Evolutionary conservation across 2,797 vertebrate species (phyloP).

Genomic region (Crax fasciolata): DNA sequence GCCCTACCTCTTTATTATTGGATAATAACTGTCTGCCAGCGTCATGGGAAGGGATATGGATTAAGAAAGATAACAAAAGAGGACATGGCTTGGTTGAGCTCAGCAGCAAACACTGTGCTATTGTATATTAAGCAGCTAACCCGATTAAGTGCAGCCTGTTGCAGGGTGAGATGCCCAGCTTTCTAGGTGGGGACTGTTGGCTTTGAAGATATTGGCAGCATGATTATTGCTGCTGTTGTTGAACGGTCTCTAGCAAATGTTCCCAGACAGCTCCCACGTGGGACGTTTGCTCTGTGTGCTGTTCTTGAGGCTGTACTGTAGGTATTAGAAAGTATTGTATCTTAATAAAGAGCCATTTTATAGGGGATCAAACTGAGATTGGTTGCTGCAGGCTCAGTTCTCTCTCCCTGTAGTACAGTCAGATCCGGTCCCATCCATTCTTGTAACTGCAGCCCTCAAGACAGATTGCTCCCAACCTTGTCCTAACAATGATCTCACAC

Average conservation of each 20-base stretch:
- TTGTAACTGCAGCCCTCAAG: slow-evolving; percentile 40
- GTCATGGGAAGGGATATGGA: slow-evolving; percentile 22
- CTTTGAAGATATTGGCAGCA: not conserved
- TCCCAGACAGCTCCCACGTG: slow-evolving; percentile 13
- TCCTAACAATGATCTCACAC: not conserved
- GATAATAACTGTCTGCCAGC: slow-evolving; percentile 22
- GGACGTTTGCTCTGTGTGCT: not conserved
- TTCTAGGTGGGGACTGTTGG: slow-evolving; percentile 18
- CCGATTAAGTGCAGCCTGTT: slow-evolving; percentile 23
- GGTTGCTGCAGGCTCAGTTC: slow-evolving; percentile 19
- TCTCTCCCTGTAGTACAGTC: slow-evolving; percentile 7
- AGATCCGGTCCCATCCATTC: not conserved
- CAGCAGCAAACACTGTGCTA: slow-evolving; percentile 36
- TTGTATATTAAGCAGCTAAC: slow-evolving; percentile 55
- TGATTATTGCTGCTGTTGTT: not conserved
- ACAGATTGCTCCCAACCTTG: slow-evolving; percentile 19
- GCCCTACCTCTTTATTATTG: slow-evolving; percentile 18
- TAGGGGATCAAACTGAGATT: not conserved
- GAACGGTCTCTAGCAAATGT: not conserved
- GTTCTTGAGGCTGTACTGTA: not conserved
- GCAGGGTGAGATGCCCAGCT: not conserved
- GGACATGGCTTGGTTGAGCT: not conserved
- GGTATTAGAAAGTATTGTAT: slow-evolving; percentile 66
- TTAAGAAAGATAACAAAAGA: slow-evolving; percentile 12
- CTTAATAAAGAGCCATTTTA: slow-evolving; percentile 69